A percentile compares a stretch with the other conserved stretches of the same genome.
These are phyloP conservation scores for Acronicta alni DNA, from an alignment of 2,888 invertebrate genomes.

Conservation along the genomic window DNA sequence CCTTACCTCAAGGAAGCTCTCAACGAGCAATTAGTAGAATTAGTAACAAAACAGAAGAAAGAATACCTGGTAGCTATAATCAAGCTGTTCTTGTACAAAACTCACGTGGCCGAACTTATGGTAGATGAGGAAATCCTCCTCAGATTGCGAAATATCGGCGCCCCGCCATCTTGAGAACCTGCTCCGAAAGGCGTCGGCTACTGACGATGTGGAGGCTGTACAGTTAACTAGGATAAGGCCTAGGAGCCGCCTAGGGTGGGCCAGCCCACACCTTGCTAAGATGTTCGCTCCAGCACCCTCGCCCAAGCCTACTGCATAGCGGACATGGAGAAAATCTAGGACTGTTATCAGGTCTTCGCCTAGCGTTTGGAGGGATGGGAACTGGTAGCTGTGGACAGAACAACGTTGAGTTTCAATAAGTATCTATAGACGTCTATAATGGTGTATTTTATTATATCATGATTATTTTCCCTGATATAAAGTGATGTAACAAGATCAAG, in stretches of 20 bases:
- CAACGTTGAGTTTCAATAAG: background rate
- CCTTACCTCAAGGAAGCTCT: slow-evolving; percentile 44
- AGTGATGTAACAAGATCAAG: background rate
- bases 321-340: slow-evolving; percentile 94
- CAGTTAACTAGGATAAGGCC: slow-evolving; percentile 96
- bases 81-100: slow-evolving; percentile 75
- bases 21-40: slow-evolving; percentile 62
- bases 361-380: slow-evolving; percentile 94
- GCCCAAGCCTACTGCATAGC: slow-evolving; percentile 95
- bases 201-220: slow-evolving; percentile 95
- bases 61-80: slow-evolving; percentile 80
- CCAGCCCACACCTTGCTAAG: slow-evolving; percentile 94
- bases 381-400: slow-evolving; percentile 90
- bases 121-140: slow-evolving; percentile 95
- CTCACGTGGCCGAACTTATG: slow-evolving; percentile 98
- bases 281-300: slow-evolving; percentile 97
- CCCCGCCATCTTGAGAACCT: slow-evolving; percentile 96
- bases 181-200: slow-evolving; percentile 95
- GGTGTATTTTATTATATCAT: background rate
- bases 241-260: slow-evolving; percentile 93
- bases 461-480: background rate
- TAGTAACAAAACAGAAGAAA: slow-evolving; percentile 68
- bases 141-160: slow-evolving; percentile 95
- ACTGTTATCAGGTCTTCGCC: slow-evolving; percentile 95
- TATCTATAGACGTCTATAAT: no score